These are phyloP conservation scores for Leucoraja erinaceus DNA, from an alignment of 2,113 vertebrate species.

Conservation along the genomic window DNA sequence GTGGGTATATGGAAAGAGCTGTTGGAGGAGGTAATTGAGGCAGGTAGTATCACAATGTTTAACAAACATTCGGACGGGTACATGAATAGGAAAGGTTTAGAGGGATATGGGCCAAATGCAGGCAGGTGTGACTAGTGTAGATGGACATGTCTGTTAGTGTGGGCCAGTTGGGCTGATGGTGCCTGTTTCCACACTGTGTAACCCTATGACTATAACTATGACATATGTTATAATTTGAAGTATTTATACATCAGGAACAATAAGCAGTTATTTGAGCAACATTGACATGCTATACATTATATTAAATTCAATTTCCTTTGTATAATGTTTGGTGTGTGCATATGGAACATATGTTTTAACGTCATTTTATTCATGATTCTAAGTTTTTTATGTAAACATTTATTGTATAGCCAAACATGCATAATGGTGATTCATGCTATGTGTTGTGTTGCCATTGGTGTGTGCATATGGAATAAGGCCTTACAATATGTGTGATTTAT, in stretches of 20 bases:
- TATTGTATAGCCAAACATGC: not conserved
- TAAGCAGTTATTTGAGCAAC: not conserved
- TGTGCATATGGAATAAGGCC: not conserved
- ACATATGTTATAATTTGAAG: not conserved
- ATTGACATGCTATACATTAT: not conserved
- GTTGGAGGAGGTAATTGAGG: too few relatives aligned
- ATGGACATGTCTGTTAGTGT: too few relatives aligned
- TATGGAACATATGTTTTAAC: not conserved
- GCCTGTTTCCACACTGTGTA: too few relatives aligned
- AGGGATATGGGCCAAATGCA: too few relatives aligned
- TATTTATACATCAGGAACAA: not conserved
- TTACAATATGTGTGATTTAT: not conserved
- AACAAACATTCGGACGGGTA: too few relatives aligned
- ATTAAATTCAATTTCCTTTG: not conserved
- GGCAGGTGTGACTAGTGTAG: too few relatives aligned
- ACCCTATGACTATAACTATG: too few relatives aligned
- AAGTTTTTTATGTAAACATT: not conserved
- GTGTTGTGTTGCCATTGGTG: too few relatives aligned
- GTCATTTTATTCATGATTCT: not conserved
- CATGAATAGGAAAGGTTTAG: too few relatives aligned
- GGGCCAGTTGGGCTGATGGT: too few relatives aligned
- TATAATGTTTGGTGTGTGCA: not conserved
- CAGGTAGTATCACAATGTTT: too few relatives aligned
- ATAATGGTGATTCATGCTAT: not conserved
- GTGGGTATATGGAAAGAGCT: too few relatives aligned